Conservation (phyloP, 1,140 invertebrate genomes). For the Archivesica marissinica region DNA sequence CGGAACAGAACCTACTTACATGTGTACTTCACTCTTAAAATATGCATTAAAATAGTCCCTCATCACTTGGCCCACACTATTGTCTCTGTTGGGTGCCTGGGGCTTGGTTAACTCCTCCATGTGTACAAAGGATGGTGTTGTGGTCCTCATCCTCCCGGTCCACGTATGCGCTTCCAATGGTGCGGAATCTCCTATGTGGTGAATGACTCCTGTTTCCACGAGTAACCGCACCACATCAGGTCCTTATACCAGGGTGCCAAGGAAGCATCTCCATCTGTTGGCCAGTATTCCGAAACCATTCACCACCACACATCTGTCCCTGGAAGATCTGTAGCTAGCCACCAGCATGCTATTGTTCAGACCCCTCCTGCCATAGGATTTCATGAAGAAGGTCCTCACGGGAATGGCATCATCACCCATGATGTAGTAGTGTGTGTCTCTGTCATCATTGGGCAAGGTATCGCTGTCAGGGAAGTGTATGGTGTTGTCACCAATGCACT, state of each 20-base stretch:
- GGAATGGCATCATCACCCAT: too few species aligned
- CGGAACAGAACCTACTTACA: neutral
- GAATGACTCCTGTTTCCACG: constrained; percentile 13
- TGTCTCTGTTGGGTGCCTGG: constrained; percentile 21
- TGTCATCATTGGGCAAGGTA: neutral
- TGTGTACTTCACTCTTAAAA: neutral
- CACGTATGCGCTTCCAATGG: neutral
- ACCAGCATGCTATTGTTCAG: too few species aligned
- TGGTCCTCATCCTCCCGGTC: constrained; percentile 30
- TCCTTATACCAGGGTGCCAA: constrained; percentile 22
- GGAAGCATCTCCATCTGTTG: constrained; percentile 20
- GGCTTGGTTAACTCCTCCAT: constrained; percentile 5
- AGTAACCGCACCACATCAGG: constrained; percentile 24
- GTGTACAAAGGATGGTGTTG: constrained; percentile 7
- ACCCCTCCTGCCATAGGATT: too few species aligned
- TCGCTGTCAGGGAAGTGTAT: neutral
- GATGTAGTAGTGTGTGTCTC: too few species aligned
- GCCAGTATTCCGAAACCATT: constrained; percentile 33
- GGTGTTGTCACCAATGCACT: too few species aligned
- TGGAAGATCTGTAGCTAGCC: too few species aligned
- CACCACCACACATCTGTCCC: too few species aligned
- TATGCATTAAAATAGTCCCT: constrained; percentile 18
- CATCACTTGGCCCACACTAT: constrained; percentile 17
- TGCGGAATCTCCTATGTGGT: constrained; percentile 6
- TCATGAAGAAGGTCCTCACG: too few species aligned